phyloP scores from a whole-genome alignment of 2,113 vertebrate genomes.

The Pangasianodon gigas region DNA sequence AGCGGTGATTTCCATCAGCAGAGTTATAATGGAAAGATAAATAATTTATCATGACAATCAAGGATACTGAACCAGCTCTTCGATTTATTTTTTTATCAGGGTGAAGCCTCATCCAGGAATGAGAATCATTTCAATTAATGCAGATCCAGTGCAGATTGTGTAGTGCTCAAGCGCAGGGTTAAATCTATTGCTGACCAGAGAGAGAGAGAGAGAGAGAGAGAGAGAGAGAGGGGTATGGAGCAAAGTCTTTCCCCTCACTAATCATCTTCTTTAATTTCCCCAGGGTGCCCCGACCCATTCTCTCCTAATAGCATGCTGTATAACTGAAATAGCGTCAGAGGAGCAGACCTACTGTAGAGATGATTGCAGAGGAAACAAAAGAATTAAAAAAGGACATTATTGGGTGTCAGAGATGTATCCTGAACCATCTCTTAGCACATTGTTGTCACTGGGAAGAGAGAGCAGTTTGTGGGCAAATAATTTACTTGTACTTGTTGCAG shows the following conservation, averaged over 20 bases:
- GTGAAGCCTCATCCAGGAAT: neutral
- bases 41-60: conserved; percentile 14
- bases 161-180: neutral
- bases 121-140: conserved; percentile 46
- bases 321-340: conserved; percentile 29
- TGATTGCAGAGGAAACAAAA: conserved; percentile 30
- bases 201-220: neutral
- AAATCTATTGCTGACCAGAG: conserved; percentile 34
- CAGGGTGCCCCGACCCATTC: conserved; percentile 26
- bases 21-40: neutral
- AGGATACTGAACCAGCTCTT: neutral
- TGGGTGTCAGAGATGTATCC: conserved; percentile 3
- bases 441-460: neutral
- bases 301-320: conserved; percentile 36
- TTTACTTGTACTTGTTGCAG: neutral
- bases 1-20: neutral
- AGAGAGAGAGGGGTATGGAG: neutral
- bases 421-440: neutral
- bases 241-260: conserved; percentile 26
- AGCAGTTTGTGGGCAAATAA: neutral
- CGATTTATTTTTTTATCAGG: conserved; percentile 21
- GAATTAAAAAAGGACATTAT: conserved; percentile 12
- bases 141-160: conserved; percentile 28
- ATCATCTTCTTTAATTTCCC: conserved; percentile 53
- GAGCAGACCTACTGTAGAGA: conserved; percentile 23